Conservation (phyloP, 2,888 invertebrate genomes). For the Drosophila leonis region DNA sequence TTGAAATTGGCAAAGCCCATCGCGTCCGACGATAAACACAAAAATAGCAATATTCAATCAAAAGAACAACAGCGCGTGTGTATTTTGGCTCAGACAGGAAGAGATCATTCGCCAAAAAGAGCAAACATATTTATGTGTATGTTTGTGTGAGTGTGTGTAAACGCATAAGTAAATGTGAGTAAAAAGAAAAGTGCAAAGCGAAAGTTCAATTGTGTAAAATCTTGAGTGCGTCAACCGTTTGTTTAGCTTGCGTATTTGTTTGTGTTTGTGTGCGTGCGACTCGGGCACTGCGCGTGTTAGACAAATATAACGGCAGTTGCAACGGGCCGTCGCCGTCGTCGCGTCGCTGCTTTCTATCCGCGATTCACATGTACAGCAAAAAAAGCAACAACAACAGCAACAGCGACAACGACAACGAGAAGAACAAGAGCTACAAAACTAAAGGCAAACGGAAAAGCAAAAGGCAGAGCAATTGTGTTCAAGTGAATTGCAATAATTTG, state of each 20-base stretch:
- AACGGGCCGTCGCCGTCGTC: conserved; percentile 8
- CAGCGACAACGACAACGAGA: conserved; percentile 19
- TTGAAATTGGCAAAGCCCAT: conserved; percentile 41
- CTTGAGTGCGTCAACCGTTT: conserved; percentile 39
- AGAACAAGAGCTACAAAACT: conserved; percentile 31
- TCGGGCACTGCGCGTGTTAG: conserved; percentile 27
- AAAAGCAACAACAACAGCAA: conserved; percentile 19
- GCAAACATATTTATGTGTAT: conserved; percentile 19
- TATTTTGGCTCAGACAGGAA: conserved; percentile 61
- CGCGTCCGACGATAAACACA: conserved; percentile 41
- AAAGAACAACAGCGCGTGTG: conserved; percentile 55
- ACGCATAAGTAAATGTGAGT: conserved; percentile 43
- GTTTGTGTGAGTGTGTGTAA: conserved; percentile 7
- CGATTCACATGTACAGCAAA: conserved; percentile 39
- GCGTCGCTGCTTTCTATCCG: conserved; percentile 5
- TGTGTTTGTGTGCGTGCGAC: conserved; percentile 24
- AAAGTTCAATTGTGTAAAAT: conserved; percentile 67
- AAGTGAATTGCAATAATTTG: conserved; percentile 57
- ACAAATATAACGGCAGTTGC: conserved; percentile 54
- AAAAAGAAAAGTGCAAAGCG: conserved; percentile 74
- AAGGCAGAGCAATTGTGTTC: conserved; percentile 43
- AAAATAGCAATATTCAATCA: conserved; percentile 73
- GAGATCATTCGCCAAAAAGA: conserved; percentile 66
- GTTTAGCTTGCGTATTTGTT: conserved; percentile 22
- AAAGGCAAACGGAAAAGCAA: conserved; percentile 42